Conservation (phyloP, 2,797 vertebrate genomes). For the Phalanger gymnotis region DNA sequence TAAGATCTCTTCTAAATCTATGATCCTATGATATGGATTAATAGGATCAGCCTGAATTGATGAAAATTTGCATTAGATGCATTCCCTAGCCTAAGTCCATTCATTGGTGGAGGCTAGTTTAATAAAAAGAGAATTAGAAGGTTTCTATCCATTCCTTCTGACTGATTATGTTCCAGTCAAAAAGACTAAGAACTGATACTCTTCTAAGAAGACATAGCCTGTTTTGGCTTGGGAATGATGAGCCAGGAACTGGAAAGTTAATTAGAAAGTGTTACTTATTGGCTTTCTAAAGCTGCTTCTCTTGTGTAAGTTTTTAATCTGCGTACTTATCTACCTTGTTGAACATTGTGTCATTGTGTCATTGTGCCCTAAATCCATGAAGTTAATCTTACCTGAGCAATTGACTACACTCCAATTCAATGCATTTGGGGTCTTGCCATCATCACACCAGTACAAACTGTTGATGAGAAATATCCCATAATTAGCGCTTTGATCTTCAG, state of each 20-base stretch:
- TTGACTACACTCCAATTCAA: not conserved
- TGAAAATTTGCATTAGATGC: not conserved
- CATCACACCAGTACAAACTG: slow-evolving; percentile 60
- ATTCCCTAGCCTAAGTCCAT: not conserved
- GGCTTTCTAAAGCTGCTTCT: not conserved
- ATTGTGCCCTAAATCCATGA: not conserved
- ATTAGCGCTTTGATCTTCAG: slow-evolving; percentile 25
- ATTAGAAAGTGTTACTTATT: too few relatives aligned
- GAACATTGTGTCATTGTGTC: too few relatives aligned
- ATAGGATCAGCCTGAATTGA: not conserved
- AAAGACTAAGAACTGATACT: not conserved
- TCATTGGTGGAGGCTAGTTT: too few relatives aligned
- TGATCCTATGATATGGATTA: not conserved
- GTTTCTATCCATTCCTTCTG: not conserved
- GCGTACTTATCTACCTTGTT: not conserved
- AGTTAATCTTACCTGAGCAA: slow-evolving; percentile 47
- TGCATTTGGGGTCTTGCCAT: slow-evolving; percentile 19
- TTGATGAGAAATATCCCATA: slow-evolving; percentile 66
- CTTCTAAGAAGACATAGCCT: not conserved
- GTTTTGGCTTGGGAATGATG: not conserved
- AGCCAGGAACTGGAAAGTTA: not conserved
- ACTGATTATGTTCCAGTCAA: not conserved
- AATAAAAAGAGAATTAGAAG: not conserved
- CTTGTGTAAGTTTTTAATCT: not conserved
- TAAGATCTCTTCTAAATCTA: not conserved